Base-by-base conservation (phyloP, 2,888 invertebrate species). In the Synanthedon vespiformis region DNA sequence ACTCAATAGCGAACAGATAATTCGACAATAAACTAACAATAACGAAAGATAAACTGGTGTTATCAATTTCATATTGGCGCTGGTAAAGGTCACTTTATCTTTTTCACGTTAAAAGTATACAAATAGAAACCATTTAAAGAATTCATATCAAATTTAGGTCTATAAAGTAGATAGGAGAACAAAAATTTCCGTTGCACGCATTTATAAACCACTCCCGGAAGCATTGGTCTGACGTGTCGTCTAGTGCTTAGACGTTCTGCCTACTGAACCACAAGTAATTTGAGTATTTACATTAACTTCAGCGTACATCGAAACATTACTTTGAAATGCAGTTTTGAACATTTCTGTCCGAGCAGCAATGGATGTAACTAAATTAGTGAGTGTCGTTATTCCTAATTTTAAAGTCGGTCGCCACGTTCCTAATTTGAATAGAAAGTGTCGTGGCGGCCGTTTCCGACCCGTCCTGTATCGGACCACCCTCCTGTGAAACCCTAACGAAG, bases 361-460 rank as follows among this genome's bases (percentile, higher is more conserved):
- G 71, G 40, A 62, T 2, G 10, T 40, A 53, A 52, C 52, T 53
- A 52, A 54, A 5, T 18, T 16, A 40, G 40, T 49, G 18, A 40
- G 50, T 34, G 16, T 40, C 14, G 50, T 40, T 4, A 44, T 44
- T 13, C 11, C 44, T 44, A 44, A n/a, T 58, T 58, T 55, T 51
- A 48, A 61, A 61, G 53, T 59, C 54, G 62, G 60, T 63, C 51
- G 61, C 63, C 61, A 61, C 57, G 68, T 60, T 61, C 67, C 70
- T 78, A 76, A 80, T 80, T 80, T 80, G 77, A 80, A 80, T 80
- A 77, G 77, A 77, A 79, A 80, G 71, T 74, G 80, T 79, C 79
- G 74, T 65, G 65, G 58, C 67, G 67, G 63, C 63, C 70, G 70
- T 70, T 79, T 79, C 77, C 79, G 75, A 69, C 70, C 67, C 72